Conservation (phyloP, 2,797 vertebrate species). For the Poeciliopsis gracilis region DNA sequence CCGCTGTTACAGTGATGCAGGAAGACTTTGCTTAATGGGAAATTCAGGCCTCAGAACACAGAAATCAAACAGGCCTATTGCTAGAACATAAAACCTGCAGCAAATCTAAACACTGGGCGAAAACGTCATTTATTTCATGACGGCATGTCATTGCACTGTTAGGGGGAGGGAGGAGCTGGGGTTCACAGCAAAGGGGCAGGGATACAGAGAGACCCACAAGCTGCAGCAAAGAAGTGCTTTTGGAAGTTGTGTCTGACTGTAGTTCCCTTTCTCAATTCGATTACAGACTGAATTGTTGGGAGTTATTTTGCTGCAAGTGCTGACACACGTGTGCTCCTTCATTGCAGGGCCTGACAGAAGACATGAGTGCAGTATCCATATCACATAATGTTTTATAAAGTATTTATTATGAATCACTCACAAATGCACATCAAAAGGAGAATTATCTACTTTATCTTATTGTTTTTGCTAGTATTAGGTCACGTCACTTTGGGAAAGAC, state of each 20-base stretch:
- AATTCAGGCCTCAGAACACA: constrained; percentile 80
- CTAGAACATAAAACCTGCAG: constrained; percentile 79
- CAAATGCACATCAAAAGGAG: constrained; percentile 71
- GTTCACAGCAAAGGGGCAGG: constrained; percentile 46
- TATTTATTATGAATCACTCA: constrained; percentile 75
- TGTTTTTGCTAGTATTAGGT: constrained; percentile 81
- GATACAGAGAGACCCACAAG: constrained; percentile 52
- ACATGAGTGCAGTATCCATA: constrained; percentile 70
- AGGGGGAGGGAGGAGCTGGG: constrained; percentile 54
- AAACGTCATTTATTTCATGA: constrained; percentile 75
- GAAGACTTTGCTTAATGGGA: constrained; percentile 79
- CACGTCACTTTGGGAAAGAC: constrained; percentile 69
- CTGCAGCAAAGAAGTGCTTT: constrained; percentile 57
- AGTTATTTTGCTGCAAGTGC: constrained; percentile 68
- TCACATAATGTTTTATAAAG: constrained; percentile 77
- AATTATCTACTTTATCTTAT: constrained; percentile 71
- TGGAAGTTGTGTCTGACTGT: constrained; percentile 63
- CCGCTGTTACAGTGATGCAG: constrained; percentile 62
- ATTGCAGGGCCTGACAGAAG: constrained; percentile 68
- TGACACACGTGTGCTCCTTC: constrained; percentile 74
- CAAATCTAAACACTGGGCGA: constrained; percentile 70
- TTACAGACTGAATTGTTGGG: constrained; percentile 66
- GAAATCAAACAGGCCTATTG: constrained; percentile 75
- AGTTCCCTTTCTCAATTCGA: constrained; percentile 70
- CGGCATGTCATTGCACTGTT: constrained; percentile 66